Evolutionary conservation across 2,888 invertebrate genomes (phyloP), one percentile per base, ranked within the genome.

Genomic region (Listrodromus nycthemerus): DNA sequence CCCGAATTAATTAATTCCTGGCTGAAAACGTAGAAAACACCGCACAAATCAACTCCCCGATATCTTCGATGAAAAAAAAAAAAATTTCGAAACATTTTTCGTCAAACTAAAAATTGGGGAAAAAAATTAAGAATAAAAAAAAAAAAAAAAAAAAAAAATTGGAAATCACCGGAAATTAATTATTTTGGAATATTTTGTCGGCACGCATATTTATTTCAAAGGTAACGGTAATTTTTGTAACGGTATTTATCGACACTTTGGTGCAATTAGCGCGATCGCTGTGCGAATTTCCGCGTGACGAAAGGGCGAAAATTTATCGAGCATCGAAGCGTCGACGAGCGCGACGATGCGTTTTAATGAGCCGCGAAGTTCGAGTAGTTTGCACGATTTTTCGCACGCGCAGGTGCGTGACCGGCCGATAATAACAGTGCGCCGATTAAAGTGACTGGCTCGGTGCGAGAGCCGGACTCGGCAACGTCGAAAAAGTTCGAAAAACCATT

Each of bases 381-480:
- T 70, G 71, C 66, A 45, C 41, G 37, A 37, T 37, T 50, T 45
- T 77, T 73, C 45, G 30, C 63, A 69, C 66, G 24, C 63, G 27
- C 6, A 70, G 45, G 69, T 27, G 50, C 24, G 16, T 45, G 63
- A 50, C 67, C 65, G 10, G 7, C 50, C 67, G 24, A 74, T 67
- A 77, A 80, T 74, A 65, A 79, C 66, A 66, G 63, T 69, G 82
- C n/a, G 69, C 70, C 77, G 79, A 83, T 65, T 55, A 65, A 52
- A 65, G 55, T 37, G 52, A 37, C 19, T 79, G 48, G 33, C 37
- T 55, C 13, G 8, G 5, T 19, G 30, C n/a, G 5, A 52, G 52
- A 6, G 19, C 21, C 10, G 0, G 8, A 21, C 55, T 55, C 13
- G 4, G 1, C 61, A 5, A 16, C 30, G 27, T 30, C 30, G 61